Evolutionary conservation across 2,888 invertebrate genomes (phyloP).

Genomic region (Caenorhabditis wallacei): DNA sequence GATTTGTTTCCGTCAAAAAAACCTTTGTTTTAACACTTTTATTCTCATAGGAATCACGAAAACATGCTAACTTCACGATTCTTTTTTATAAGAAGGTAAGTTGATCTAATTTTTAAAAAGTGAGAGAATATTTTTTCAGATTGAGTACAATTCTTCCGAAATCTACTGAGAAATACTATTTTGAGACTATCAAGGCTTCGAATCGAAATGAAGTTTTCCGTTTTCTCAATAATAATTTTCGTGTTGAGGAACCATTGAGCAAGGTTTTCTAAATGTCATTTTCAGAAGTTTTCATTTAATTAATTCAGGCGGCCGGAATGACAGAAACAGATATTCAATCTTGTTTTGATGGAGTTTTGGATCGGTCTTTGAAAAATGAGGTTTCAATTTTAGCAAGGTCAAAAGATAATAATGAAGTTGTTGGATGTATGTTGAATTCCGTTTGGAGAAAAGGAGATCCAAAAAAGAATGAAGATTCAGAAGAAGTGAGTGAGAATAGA

Average conservation of each 20-base stretch:
- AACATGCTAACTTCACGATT: slow-evolving; percentile 20
- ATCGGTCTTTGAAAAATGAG: slow-evolving; percentile 38
- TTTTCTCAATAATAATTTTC: slow-evolving; percentile 46
- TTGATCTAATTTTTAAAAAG: background rate
- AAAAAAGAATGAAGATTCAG: slow-evolving; percentile 28
- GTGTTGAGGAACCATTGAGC: slow-evolving; percentile 48
- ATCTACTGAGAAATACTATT: slow-evolving; percentile 33
- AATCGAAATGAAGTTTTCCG: slow-evolving; percentile 25
- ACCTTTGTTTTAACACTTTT: background rate
- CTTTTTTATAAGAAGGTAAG: slow-evolving; percentile 19
- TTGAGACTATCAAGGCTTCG: slow-evolving; percentile 28
- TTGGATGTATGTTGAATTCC: slow-evolving; percentile 55
- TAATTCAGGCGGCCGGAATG: slow-evolving; percentile 42
- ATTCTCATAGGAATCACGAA: background rate
- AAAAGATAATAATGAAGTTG: slow-evolving; percentile 23
- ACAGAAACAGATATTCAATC: slow-evolving; percentile 31
- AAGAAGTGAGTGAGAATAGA: background rate
- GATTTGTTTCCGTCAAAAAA: background rate
- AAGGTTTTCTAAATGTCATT: background rate
- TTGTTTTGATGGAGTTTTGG: slow-evolving; percentile 33
- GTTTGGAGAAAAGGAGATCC: slow-evolving; percentile 44
- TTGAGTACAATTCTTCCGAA: slow-evolving; percentile 18
- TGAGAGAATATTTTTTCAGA: slow-evolving; percentile 7
- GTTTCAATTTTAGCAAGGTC: slow-evolving; percentile 44
- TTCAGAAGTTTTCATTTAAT: background rate